These are phyloP conservation scores for Anguilla anguilla DNA, from an alignment of 2,797 vertebrate genomes.

Conservation along the genomic window DNA sequence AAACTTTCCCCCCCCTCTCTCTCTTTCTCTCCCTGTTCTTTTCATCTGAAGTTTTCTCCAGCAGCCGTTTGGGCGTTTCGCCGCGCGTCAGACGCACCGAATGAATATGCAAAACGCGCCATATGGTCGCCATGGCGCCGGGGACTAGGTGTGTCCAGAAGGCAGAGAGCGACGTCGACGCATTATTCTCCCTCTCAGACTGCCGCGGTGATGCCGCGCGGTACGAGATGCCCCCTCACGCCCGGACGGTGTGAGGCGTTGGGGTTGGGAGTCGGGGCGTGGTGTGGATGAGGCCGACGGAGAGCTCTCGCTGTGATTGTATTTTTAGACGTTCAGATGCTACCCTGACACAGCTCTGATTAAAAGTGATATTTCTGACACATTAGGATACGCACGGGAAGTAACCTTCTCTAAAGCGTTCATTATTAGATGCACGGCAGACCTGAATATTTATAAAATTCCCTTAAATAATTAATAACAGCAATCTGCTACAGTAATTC, in stretches of 20 bases:
- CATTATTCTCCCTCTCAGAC: constrained; percentile 77
- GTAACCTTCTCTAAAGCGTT: constrained; percentile 85
- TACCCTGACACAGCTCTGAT: constrained; percentile 73
- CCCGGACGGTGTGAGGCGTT: constrained; percentile 50
- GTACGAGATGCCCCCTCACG: constrained; percentile 40
- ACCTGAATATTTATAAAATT: constrained; percentile 99
- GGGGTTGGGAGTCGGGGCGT: constrained; percentile 39
- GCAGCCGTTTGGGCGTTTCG: constrained; percentile 65
- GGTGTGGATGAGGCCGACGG: constrained; percentile 57
- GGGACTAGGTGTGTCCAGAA: constrained; percentile 84
- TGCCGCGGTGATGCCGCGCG: constrained; percentile 62
- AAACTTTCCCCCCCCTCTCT: constrained; percentile 55
- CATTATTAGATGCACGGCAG: constrained; percentile 87
- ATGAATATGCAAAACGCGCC: constrained; percentile 79
- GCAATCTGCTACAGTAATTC: constrained; percentile 97
- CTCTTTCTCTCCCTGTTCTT: constrained; percentile 49
- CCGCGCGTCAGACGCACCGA: constrained; percentile 53
- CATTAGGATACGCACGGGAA: constrained; percentile 83
- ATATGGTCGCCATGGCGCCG: constrained; percentile 75
- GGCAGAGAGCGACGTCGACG: constrained; percentile 74
- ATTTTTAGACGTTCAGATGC: constrained; percentile 61
- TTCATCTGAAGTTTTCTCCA: constrained; percentile 53
- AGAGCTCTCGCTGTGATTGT: constrained; percentile 55
- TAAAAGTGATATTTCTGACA: constrained; percentile 86
- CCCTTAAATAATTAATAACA: constrained; percentile 99